phyloP scores from a whole-genome alignment of 2,888 invertebrate species.

The Heliconius ismenius region DNA sequence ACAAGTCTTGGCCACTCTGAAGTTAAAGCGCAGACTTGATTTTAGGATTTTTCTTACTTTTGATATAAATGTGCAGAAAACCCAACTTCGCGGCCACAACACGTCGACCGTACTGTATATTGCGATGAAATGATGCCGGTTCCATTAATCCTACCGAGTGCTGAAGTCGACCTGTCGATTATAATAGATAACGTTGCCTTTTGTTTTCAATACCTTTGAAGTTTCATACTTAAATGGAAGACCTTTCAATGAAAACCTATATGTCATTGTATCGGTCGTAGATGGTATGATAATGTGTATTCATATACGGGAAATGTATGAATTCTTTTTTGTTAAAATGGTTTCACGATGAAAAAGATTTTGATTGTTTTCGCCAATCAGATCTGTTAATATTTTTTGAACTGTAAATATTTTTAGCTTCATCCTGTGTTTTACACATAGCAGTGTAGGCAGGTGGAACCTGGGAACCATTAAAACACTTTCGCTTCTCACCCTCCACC shows the following conservation, averaged over 20 bases:
- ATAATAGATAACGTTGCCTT: constrained; percentile 21
- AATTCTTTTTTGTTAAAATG: background rate
- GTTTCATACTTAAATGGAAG: constrained; percentile 12
- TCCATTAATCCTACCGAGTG: constrained; percentile 15
- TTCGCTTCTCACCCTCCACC: background rate
- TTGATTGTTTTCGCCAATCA: background rate
- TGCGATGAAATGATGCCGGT: constrained; percentile 6
- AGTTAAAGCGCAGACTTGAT: background rate
- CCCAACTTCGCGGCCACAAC: background rate
- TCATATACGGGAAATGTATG: background rate
- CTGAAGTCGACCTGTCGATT: constrained; percentile 14
- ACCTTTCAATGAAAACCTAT: constrained; percentile 7
- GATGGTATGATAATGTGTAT: background rate
- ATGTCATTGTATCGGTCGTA: constrained; percentile 3
- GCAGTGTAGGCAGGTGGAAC: too few relatives aligned
- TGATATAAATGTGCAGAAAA: background rate
- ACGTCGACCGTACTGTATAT: background rate
- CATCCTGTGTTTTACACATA: background rate
- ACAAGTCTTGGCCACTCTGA: background rate
- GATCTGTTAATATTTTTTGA: background rate
- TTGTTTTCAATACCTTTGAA: constrained; percentile 21
- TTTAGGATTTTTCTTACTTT: background rate
- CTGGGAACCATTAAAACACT: too few relatives aligned
- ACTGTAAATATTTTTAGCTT: background rate
- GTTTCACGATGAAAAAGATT: background rate